Conservation (phyloP, 2,888 invertebrate genomes). For the Drosophila cracens region DNA sequence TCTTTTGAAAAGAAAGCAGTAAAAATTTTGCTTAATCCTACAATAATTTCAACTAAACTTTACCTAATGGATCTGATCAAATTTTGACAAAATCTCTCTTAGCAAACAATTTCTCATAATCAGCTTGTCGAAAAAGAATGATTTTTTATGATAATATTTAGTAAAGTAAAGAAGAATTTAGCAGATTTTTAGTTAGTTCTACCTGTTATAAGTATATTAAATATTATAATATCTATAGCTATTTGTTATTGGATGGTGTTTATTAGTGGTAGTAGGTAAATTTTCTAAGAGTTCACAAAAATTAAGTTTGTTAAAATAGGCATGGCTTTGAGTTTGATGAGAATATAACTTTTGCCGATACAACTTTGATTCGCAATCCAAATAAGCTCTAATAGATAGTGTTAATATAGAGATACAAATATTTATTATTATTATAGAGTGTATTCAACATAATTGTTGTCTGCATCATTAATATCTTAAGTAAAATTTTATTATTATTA, state of each 20-base stretch:
- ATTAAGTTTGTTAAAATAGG: neutral
- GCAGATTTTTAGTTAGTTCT: neutral
- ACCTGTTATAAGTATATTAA: neutral
- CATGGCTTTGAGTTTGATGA: neutral
- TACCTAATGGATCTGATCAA: neutral
- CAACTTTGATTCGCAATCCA: neutral
- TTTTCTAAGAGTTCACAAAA: neutral
- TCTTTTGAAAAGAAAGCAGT: constrained; percentile 45
- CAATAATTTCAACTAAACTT: constrained; percentile 16
- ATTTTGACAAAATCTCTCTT: neutral
- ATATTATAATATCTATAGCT: neutral
- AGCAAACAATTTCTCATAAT: neutral
- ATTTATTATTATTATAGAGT: neutral
- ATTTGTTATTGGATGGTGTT: neutral
- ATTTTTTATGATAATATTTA: neutral
- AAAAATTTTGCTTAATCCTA: constrained; percentile 20
- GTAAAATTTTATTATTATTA: constrained; percentile 9
- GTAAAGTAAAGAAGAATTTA: neutral
- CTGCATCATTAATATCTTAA: neutral
- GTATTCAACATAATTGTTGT: neutral
- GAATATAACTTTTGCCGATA: neutral
- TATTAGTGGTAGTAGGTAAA: neutral
- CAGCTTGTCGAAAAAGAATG: neutral
- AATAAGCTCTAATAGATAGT: neutral
- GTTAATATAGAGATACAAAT: neutral